Evolutionary conservation across 1,140 invertebrate species (phyloP), one percentile per base, ranked within the genome.

Genomic region (Heterodera carotae): DNA sequence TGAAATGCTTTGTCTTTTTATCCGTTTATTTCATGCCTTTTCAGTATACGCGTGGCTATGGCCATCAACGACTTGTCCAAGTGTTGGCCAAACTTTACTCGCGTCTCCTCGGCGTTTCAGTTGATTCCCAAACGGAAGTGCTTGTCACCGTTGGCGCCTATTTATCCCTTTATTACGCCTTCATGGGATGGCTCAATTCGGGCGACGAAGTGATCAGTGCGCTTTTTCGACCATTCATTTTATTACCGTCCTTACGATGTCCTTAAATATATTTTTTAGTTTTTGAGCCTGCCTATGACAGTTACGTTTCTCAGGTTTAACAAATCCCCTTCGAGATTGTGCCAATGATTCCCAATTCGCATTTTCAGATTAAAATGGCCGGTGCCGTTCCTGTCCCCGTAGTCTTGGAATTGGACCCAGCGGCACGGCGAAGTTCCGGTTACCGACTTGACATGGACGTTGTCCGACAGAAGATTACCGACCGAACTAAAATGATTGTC

Each of bases 231-330:
- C 69, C 2, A n/a, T 73, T 73, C 0, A 73, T 36, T 34, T 8
- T 29, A n/a, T n/a, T n/a, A n/a, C n/a, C n/a, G n/a, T n/a, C n/a
- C n/a, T n/a, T n/a, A n/a, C n/a, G n/a, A n/a, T n/a, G n/a, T n/a
- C n/a, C n/a, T n/a, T n/a, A n/a, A n/a, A n/a, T 25, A 75, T 10
- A 77, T 27, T 27, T 95, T 78, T 96, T 98, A 78, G 94, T 99
- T 36, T 95, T 99, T 79, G 97, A 99, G 88, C 97, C 97, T 10
- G 98, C 93, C 88, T 99, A 96, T 88, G 97, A 99, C 88, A 98
- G 95, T 86, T 99, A 99, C 88, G 93, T 93, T 78, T 94, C 95
- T 2, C 96, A 56, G 48, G 48, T 56, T 22, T 56, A 22, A 15
- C 6, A n/a, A n/a, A n/a, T n/a, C n/a, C n/a, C n/a, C n/a, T 12